These are phyloP conservation scores for Todus mexicanus DNA, from an alignment of 2,797 vertebrate species.

Conservation along the genomic window DNA sequence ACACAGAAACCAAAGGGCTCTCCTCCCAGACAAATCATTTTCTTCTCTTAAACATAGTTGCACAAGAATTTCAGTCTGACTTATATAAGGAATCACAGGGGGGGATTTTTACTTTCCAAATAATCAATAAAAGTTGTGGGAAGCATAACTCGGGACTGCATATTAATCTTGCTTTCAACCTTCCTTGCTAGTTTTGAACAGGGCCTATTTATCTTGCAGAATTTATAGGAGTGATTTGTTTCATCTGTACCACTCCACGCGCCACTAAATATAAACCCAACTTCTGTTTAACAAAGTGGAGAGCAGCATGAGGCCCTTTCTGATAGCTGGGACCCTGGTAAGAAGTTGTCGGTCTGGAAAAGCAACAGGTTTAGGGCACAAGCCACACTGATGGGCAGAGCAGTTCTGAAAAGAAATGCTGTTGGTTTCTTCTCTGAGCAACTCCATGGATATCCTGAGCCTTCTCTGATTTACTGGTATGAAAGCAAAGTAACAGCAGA, in stretches of 20 bases:
- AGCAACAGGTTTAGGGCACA: neutral
- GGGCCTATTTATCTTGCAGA: constrained; percentile 71
- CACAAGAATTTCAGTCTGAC: constrained; percentile 64
- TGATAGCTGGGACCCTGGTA: constrained; percentile 19
- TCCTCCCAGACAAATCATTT: constrained; percentile 42
- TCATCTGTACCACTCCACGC: constrained; percentile 61
- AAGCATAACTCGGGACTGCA: constrained; percentile 71
- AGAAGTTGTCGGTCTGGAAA: neutral
- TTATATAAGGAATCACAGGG: constrained; percentile 26
- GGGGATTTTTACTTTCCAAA: constrained; percentile 20
- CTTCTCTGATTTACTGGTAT: constrained; percentile 1
- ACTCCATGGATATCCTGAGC: neutral
- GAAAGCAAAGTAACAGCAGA: neutral
- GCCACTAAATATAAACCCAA: constrained; percentile 73
- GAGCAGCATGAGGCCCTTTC: constrained; percentile 55
- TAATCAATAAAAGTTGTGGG: constrained; percentile 73
- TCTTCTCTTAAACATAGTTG: constrained; percentile 49
- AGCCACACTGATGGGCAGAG: neutral
- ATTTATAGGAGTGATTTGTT: constrained; percentile 70
- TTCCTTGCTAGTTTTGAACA: constrained; percentile 65
- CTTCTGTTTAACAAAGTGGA: constrained; percentile 71
- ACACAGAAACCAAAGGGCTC: neutral
- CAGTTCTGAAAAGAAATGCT: neutral
- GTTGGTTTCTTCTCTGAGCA: neutral
- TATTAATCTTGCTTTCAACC: constrained; percentile 75